Percentiles rank a stretch among this genome's conserved stretches.
Evolutionary conservation across 2,888 invertebrate species (phyloP).

Genomic region (Petrolisthes manimaculis): DNA sequence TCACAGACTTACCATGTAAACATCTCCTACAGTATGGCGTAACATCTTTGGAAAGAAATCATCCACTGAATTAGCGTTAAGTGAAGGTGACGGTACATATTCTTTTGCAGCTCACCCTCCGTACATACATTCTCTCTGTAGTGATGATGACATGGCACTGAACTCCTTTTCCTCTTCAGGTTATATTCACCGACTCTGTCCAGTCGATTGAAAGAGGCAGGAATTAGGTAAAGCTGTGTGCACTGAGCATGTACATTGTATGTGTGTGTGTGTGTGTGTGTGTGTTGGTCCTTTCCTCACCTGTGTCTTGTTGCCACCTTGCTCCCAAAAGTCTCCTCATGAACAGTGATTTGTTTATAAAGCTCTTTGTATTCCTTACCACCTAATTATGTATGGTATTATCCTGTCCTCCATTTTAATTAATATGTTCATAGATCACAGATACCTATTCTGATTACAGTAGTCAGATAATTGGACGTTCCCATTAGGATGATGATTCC

Average conservation of each 20-base stretch:
- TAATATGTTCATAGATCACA: neutral
- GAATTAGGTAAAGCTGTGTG: constrained; percentile 77
- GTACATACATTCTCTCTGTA: too few species aligned
- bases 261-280: constrained; percentile 18
- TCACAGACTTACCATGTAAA: too few species aligned
- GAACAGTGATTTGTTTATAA: constrained; percentile 40
- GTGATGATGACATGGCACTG: constrained; percentile 26
- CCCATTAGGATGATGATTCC: neutral
- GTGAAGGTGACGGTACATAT: too few species aligned
- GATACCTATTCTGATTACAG: too few species aligned
- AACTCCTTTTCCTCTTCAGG: constrained; percentile 57
- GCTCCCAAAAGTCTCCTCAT: constrained; percentile 18
- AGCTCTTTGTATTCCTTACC: neutral
- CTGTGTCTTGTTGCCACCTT: constrained; percentile 33
- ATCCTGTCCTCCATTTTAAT: neutral
- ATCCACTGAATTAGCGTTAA: too few species aligned
- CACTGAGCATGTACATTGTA: constrained; percentile 43
- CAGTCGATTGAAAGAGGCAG: constrained; percentile 67
- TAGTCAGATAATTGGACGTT: neutral
- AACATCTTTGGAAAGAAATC: too few species aligned
- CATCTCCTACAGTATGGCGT: too few species aligned
- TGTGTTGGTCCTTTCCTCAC: constrained; percentile 12
- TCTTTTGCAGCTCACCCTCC: too few species aligned
- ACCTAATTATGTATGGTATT: neutral
- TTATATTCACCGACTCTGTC: constrained; percentile 65